Evolutionary conservation across 2,113 vertebrate genomes (phyloP).

Genomic region (Rutilus rutilus): DNA sequence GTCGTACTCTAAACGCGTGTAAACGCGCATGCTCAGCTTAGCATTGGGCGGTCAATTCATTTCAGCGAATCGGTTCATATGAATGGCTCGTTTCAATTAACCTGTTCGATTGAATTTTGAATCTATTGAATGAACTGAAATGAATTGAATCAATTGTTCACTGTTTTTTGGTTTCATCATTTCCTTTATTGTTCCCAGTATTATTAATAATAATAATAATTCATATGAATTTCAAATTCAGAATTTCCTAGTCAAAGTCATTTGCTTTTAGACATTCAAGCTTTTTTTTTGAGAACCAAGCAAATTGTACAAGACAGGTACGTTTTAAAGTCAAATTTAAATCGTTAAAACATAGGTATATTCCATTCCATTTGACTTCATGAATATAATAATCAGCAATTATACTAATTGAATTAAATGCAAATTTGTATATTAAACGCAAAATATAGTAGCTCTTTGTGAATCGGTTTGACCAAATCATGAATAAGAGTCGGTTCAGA

Average conservation of each 20-base stretch:
- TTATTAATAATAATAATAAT: neutral
- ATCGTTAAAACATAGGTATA: too few relatives aligned
- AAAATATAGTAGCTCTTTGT: too few relatives aligned
- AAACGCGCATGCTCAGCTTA: neutral
- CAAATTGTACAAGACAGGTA: neutral
- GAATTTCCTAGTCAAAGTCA: neutral
- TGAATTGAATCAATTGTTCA: neutral
- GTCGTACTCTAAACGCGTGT: neutral
- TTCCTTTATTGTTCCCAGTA: neutral
- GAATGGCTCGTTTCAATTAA: neutral
- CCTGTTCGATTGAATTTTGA: neutral
- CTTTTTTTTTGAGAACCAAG: neutral
- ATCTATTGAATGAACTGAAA: neutral
- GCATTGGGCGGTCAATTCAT: neutral
- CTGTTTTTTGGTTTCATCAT: neutral
- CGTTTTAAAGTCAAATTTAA: too few relatives aligned
- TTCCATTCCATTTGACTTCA: too few relatives aligned
- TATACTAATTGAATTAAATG: too few relatives aligned
- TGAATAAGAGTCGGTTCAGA: neutral
- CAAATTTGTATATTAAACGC: too few relatives aligned
- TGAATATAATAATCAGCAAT: too few relatives aligned
- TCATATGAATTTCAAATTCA: neutral
- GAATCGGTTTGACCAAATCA: slow-evolving; percentile 22
- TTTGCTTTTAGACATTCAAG: neutral
- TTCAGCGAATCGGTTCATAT: slow-evolving; percentile 17